phyloP scores from a whole-genome alignment of 2,113 vertebrate genomes.

The Nicator chloris region DNA sequence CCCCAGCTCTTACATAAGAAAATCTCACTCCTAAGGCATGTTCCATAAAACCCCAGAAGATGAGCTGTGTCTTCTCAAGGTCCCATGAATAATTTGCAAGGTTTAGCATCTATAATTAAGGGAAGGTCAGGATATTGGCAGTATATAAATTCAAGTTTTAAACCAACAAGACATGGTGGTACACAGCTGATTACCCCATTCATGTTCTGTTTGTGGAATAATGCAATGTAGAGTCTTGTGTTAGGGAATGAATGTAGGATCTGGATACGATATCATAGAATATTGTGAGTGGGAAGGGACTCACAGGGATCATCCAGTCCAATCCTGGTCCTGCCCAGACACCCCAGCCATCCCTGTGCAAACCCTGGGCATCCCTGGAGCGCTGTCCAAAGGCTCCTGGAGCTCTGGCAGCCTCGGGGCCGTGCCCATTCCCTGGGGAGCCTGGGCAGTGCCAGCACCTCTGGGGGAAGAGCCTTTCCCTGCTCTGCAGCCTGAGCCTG shows the following conservation, averaged over 20 bases:
- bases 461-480: background rate
- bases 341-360: fast-evolving
- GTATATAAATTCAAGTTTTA: background rate
- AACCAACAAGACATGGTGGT: background rate
- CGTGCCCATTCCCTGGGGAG: background rate
- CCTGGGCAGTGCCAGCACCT: background rate
- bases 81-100: background rate
- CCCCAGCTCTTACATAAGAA: background rate
- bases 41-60: background rate
- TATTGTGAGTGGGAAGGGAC: background rate
- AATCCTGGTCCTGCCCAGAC: fast-evolving
- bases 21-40: background rate
- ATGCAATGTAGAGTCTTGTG: fast-evolving
- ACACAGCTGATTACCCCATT: background rate
- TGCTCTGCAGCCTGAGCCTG: background rate
- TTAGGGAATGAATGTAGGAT: background rate
- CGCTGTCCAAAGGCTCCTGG: background rate
- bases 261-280: background rate
- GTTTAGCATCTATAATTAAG: background rate
- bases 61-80: background rate
- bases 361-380: background rate
- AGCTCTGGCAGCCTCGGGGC: background rate
- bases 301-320: background rate
- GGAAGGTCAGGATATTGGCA: background rate
- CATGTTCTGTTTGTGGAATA: background rate